phyloP scores from a whole-genome alignment of 92 coral and sea anemone genomes.

The Phenganax subtilis region DNA sequence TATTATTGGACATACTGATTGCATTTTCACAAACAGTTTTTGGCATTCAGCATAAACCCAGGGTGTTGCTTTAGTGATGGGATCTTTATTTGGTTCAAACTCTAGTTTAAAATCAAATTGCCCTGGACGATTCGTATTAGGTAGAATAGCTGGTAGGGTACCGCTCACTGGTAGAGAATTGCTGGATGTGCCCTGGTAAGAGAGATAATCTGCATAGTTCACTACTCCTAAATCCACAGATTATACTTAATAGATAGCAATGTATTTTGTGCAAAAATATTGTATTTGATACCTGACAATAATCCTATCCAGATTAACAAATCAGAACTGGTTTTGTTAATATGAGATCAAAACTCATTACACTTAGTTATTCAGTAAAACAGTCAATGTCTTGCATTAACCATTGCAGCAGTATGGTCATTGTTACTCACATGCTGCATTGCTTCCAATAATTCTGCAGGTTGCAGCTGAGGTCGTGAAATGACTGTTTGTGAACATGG shows the following conservation, averaged over 20 bases:
- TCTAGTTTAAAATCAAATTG: conserved; percentile 51
- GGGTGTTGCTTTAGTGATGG: conserved; percentile 76
- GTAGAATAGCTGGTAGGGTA: conserved; percentile 34
- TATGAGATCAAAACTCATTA: too few species aligned
- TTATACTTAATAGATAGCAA: too few species aligned
- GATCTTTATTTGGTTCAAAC: conserved; percentile 59
- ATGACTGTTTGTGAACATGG: not conserved
- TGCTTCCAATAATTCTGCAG: not conserved
- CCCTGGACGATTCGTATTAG: conserved; percentile 67
- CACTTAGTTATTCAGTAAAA: not conserved
- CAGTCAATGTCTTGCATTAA: not conserved
- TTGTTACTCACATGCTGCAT: not conserved
- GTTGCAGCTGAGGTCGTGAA: conserved; percentile 12
- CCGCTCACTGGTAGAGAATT: not conserved
- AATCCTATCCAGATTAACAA: not conserved
- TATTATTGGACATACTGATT: conserved; percentile 60
- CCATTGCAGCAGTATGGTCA: not conserved
- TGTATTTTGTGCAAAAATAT: too few species aligned
- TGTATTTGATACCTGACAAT: too few species aligned
- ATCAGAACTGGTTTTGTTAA: not conserved
- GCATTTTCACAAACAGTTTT: conserved; percentile 76
- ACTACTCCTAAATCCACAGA: too few species aligned
- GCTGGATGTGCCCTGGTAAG: not conserved
- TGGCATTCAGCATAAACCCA: conserved; percentile 69
- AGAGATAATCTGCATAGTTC: not conserved